Evolutionary conservation across 2,113 vertebrate genomes (phyloP), one percentile per base, ranked within the genome.

Genomic region (Cardinalis cardinalis): DNA sequence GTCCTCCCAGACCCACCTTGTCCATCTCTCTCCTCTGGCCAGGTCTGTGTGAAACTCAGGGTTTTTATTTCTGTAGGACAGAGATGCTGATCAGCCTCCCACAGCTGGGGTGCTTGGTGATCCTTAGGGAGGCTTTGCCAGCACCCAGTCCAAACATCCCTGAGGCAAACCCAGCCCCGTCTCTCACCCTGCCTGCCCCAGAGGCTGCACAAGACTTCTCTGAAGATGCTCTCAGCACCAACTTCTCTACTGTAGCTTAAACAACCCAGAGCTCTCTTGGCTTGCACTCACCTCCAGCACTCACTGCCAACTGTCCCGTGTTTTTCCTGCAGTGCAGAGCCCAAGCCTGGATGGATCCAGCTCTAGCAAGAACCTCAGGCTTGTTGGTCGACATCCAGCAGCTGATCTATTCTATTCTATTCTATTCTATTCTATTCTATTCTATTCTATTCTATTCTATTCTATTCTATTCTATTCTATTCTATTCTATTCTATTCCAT

Each of bases 231-330:
- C 53, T 77, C n/a, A 60, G 18, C 31, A 21, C 24, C n/a, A 25
- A 1, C 8, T 25, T 46, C 19, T 66, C 38, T 53, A 7, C 32
- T 17, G 12, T 17, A 66, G 15, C 21, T 70, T 20, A 17, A 87
- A 46, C 10, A 84, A 4, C 7, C 6, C 38, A 31, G 32, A 40
- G 18, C 16, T 82, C 66, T 77, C 52, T 23, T 4, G 0, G 44
- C 38, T 55, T 65, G 51, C 21, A 9, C 34, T 53, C 60, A 16
- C 29, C 29, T 88, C 28, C 53, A 23, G 25, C 34, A 18, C 34
- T 41, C 48, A 55, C 0, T 31, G 24, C 36, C 73, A 86, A 1
- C 23, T 38, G 26, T 14, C 31, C 40, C 14, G 4, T 1, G 2
- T 9, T 68, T n/a, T 49, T 59, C 34, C 16, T 55, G 32, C 71